A percentile compares a stretch with the other conserved stretches of the same genome.
Conservation (phyloP, 2,888 invertebrate species). For the Julus scanicus region DNA sequence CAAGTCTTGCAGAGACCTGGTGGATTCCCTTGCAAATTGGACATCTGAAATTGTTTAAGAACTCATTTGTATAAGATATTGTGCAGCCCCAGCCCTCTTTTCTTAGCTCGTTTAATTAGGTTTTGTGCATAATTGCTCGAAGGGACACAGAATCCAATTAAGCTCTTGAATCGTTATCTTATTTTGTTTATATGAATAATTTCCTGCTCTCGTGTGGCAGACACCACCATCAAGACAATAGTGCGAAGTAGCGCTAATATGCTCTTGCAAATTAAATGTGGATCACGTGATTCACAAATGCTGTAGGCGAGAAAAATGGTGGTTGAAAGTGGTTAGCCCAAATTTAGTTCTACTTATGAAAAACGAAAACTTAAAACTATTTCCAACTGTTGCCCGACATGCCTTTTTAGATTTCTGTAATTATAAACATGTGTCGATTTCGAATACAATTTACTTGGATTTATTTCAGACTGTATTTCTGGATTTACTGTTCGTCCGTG, state of each 20-base stretch:
- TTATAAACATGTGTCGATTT: no score
- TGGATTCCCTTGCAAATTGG: neutral
- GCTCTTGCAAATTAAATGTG: constrained; percentile 1
- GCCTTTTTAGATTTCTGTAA: no score
- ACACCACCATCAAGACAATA: constrained; percentile 9
- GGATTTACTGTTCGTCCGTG: no score
- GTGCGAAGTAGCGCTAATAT: neutral
- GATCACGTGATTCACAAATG: neutral
- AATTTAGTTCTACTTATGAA: no score
- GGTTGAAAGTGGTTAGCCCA: no score
- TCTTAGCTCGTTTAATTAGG: neutral
- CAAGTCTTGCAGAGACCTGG: neutral
- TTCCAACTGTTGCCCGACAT: no score
- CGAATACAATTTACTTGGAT: no score
- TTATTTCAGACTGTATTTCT: no score
- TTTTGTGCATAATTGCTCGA: constrained; percentile 42
- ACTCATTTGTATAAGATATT: constrained; percentile 9
- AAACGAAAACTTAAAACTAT: no score
- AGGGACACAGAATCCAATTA: constrained; percentile 29
- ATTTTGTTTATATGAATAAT: constrained; percentile 42
- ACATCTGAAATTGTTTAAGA: constrained; percentile 17
- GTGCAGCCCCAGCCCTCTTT: no score
- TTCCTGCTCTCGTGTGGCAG: constrained; percentile 30
- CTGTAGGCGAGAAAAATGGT: no score
- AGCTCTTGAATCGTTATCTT: constrained; percentile 20